Percentiles rank a stretch among this genome's conserved stretches.
These are phyloP conservation scores for Rhea americana DNA, from an alignment of 2,113 vertebrate species.

Conservation along the genomic window DNA sequence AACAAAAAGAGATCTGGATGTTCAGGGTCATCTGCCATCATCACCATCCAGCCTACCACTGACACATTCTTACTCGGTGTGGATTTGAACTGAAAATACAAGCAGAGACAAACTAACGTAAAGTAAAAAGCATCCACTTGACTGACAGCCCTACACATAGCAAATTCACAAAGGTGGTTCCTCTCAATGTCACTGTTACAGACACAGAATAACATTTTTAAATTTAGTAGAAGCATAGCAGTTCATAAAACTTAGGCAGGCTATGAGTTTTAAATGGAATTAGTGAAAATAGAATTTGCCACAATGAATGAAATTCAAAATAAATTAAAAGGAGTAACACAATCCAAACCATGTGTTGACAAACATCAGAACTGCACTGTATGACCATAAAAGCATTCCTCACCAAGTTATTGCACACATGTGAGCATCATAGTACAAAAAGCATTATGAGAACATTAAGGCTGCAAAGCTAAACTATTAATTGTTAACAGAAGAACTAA, in stretches of 20 bases:
- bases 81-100: constrained; percentile 90
- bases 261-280: neutral
- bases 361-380: neutral
- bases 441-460: neutral
- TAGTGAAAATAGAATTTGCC: neutral
- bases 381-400: neutral
- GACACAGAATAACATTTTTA: neutral
- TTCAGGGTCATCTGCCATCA: constrained; percentile 97
- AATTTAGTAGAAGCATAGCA: neutral
- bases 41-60: constrained; percentile 95
- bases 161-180: neutral
- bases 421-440: neutral
- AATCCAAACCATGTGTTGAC: neutral
- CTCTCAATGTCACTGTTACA: neutral
- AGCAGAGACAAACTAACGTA: neutral
- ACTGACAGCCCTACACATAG: neutral
- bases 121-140: neutral
- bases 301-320: neutral
- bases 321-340: neutral
- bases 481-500: neutral
- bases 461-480: neutral
- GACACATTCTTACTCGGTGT: constrained; percentile 90
- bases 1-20: constrained; percentile 94
- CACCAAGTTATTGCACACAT: neutral
- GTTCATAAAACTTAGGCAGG: neutral